Evolutionary conservation across 2,113 vertebrate genomes (phyloP), one percentile per base, ranked within the genome.

Genomic region (Plotosus lineatus): DNA sequence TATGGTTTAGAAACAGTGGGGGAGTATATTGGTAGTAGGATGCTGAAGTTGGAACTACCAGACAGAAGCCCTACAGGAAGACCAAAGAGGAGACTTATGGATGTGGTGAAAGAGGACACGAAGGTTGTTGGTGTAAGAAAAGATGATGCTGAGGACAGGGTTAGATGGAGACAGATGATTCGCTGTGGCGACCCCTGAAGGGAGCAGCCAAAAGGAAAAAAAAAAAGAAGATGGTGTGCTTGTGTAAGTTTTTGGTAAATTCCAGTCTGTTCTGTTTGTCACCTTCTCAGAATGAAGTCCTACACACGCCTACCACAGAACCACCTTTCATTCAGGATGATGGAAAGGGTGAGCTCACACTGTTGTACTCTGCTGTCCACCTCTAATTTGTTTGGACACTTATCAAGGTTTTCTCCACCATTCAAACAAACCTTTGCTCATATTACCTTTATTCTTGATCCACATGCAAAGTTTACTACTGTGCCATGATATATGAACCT

Each of bases 351-450:
- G 15, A 40, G 36, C 40, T 46, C 28, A 38, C 38, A 71, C 26
- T 33, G 50, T 46, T 72, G 38, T 56, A 33, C 19, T 19, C 40
- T 79, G n/a, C n/a, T 19, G 48, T 48, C 77, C 40, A 19, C n/a
- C 50, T 58, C 33, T n/a, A 46, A 56, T 71, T 58, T 73, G 14
- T 72, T 72, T 79, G 36, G n/a, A 69, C 71, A 26, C 23, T 56
- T 17, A 19, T 40, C 36, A 9, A 17, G 60, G 56, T 36, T 56
- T 33, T 50, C 3, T 53, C 50, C 28, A 48, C 2, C 15, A 38
- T 38, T 38, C 17, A 1, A 65, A 65, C 33, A 65, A 38, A 65
- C 33, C 8, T 61, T 33, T 2, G 6, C 17, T 63, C 60, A 36
- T 6, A 63, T 63, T 15, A 36, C 33, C 15, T 14, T 28, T 61